A percentile compares a stretch with the other conserved stretches of the same genome.
Evolutionary conservation across 30 jellyfish, hydroid and myxozoan genomes (phyloP).

Genomic region (Aurelia sp.): DNA sequence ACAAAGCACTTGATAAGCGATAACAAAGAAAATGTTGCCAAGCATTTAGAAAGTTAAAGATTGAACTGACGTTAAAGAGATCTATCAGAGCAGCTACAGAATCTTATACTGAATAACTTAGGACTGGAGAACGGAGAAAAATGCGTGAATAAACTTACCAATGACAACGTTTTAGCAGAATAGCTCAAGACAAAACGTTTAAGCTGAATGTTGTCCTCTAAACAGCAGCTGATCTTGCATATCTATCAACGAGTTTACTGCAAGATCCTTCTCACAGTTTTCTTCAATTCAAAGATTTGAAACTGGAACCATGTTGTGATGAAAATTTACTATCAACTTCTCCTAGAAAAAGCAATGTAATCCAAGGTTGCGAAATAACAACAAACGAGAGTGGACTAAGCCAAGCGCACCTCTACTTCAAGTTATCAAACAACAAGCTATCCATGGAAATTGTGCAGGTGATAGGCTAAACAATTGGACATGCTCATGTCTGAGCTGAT

Average conservation of each 20-base stretch:
- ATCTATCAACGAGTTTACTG: not conserved
- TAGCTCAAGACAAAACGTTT: not conserved
- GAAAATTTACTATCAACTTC: not conserved
- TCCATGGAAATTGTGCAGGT: conserved; percentile 59
- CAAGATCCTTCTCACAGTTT: no score
- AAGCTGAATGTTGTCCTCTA: not conserved
- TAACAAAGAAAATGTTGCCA: no score
- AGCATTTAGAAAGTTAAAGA: not conserved
- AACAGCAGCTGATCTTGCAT: conserved; percentile 15
- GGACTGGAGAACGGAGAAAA: not conserved
- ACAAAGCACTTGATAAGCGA: no score
- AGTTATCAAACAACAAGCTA: conserved; percentile 52
- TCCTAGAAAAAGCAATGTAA: not conserved
- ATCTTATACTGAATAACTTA: not conserved
- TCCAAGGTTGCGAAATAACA: conserved; percentile 3
- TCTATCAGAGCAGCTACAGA: not conserved
- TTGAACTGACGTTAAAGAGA: not conserved
- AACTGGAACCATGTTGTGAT: conserved; percentile 1
- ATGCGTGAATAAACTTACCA: conserved; percentile 24
- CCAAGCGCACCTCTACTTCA: conserved; percentile 31
- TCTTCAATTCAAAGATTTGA: no score
- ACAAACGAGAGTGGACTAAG: conserved; percentile 10
- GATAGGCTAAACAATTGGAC: conserved; percentile 60
- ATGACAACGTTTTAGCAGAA: conserved; percentile 43
- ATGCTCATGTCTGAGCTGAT: conserved; percentile 70